Conservation (phyloP, 2,113 vertebrate species). For the Rattus norvegicus region DNA sequence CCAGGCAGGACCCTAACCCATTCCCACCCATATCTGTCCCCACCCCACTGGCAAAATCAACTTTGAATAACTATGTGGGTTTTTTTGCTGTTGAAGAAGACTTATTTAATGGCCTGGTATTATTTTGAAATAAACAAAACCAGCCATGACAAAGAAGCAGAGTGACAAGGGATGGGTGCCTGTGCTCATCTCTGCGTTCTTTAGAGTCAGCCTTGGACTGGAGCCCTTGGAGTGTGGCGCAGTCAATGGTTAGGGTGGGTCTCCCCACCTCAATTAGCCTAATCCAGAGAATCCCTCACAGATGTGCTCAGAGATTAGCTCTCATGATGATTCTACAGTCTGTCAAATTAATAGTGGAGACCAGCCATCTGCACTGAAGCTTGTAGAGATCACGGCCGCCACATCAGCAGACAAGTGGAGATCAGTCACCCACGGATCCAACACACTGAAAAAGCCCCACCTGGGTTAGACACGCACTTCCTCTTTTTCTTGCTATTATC, state of each 20-base stretch:
- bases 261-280: neutral
- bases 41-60: constrained; percentile 78
- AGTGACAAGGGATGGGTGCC: neutral
- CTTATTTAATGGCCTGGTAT: constrained; percentile 81
- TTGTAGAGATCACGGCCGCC: accelerated
- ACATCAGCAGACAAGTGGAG: neutral
- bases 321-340: neutral
- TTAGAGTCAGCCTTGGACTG: neutral
- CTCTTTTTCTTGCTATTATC: neutral
- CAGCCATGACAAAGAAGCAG: neutral
- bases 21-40: constrained; percentile 37
- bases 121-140: constrained; percentile 78
- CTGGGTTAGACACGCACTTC: neutral
- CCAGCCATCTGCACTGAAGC: neutral
- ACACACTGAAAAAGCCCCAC: neutral
- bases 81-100: constrained; percentile 79
- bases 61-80: constrained; percentile 80
- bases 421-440: neutral
- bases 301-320: neutral
- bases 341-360: neutral
- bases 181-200: neutral
- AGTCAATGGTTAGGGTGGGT: neutral
- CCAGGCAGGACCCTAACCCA: constrained; percentile 64
- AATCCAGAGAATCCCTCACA: neutral
- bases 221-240: neutral